Evolutionary conservation across 2,797 vertebrate species (phyloP).

Genomic region (Xyrichtys novacula): DNA sequence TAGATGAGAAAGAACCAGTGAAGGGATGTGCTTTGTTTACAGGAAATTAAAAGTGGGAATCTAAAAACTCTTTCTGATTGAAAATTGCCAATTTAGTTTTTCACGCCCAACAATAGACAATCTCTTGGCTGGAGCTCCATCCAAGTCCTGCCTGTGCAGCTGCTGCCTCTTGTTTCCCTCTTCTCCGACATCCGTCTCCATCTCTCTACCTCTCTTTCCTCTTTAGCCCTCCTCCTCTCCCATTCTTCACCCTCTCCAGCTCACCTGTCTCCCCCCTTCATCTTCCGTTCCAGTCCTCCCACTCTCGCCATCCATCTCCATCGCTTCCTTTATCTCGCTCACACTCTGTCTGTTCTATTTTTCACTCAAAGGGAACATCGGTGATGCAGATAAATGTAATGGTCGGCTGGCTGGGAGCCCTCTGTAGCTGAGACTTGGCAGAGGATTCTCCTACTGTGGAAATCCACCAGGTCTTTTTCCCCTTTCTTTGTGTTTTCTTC

Average conservation of each 20-base stretch:
- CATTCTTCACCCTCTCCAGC: slow-evolving; percentile 34
- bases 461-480: slow-evolving; percentile 22
- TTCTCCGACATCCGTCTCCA: slow-evolving; percentile 19
- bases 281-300: slow-evolving; percentile 33
- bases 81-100: not conserved
- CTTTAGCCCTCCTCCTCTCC: slow-evolving; percentile 1
- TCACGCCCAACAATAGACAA: not conserved
- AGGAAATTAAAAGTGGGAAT: not conserved
- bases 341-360: slow-evolving; percentile 37
- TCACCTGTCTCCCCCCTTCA: slow-evolving; percentile 39
- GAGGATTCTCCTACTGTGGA: slow-evolving; percentile 25
- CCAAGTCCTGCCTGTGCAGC: slow-evolving; percentile 6
- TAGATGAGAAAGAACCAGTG: not conserved
- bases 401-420: slow-evolving; percentile 45
- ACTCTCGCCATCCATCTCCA: slow-evolving; percentile 48
- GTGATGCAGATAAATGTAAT: slow-evolving; percentile 60
- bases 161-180: slow-evolving; percentile 6
- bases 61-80: not conserved
- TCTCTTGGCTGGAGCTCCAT: not conserved
- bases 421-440: slow-evolving; percentile 27
- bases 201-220: slow-evolving; percentile 2
- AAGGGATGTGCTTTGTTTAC: not conserved
- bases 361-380: slow-evolving; percentile 47
- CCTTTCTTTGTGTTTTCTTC: slow-evolving; percentile 6
- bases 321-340: slow-evolving; percentile 41